Percentiles rank a stretch among this genome's conserved stretches.
Evolutionary conservation across 1,140 invertebrate species (phyloP).

Genomic region (Caerostris extrusa): DNA sequence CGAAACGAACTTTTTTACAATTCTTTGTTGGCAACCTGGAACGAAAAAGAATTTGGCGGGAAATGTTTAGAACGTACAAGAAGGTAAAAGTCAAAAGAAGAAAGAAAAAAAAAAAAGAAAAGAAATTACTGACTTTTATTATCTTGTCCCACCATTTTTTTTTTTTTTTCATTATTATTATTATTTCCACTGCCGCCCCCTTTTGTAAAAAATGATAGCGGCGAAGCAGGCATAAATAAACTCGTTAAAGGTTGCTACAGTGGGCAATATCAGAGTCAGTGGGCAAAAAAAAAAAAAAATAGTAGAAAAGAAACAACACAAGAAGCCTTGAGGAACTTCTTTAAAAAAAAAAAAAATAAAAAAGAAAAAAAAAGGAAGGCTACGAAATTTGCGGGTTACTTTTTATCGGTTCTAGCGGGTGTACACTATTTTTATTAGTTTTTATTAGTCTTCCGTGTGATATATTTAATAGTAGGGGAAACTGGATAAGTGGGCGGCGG

Average conservation of each 20-base stretch:
- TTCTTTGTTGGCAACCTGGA: background rate
- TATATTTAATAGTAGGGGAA: conserved; percentile 11
- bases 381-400: conserved; percentile 11
- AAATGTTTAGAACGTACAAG: background rate
- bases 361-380: background rate
- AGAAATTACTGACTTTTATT: conserved; percentile 34
- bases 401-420: conserved; percentile 14
- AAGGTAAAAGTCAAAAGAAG: background rate
- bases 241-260: conserved; percentile 4
- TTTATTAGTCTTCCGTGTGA: background rate
- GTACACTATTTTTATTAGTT: conserved; percentile 11
- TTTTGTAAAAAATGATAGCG: conserved; percentile 19
- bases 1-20: background rate
- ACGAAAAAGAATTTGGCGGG: background rate
- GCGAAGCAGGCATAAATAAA: conserved; percentile 3
- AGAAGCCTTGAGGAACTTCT: background rate
- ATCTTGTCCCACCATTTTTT: background rate
- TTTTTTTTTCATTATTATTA: background rate
- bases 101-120: background rate
- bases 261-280: background rate
- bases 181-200: too few relatives aligned
- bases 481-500: background rate
- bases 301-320: background rate
- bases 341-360: too few relatives aligned
- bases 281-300: background rate